Evolutionary conservation across 2,888 invertebrate genomes (phyloP).

Genomic region (Germaria angustata): DNA sequence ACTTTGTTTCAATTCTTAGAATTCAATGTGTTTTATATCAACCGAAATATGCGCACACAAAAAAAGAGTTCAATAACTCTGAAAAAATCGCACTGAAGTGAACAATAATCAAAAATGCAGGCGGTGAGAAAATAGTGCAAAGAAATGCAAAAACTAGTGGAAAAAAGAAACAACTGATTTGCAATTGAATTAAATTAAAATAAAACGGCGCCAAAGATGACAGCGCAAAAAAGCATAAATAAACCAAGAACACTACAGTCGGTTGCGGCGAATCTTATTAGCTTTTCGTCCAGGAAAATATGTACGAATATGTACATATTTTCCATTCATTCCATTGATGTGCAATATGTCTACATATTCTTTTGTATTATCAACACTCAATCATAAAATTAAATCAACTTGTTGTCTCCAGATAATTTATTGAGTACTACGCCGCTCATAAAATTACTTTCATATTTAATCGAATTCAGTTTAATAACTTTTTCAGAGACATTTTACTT

Average conservation of each 20-base stretch:
- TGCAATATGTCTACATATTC: too few species aligned
- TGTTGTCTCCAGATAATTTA: too few species aligned
- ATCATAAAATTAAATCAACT: too few species aligned
- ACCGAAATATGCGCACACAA: slow-evolving; percentile 2
- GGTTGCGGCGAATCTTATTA: slow-evolving; percentile 17
- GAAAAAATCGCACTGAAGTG: slow-evolving; percentile 14
- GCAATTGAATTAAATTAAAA: slow-evolving; percentile 69
- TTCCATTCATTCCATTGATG: too few species aligned
- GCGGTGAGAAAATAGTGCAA: slow-evolving; percentile 59
- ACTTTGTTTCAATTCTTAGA: slow-evolving; percentile 47
- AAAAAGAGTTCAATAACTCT: slow-evolving; percentile 59
- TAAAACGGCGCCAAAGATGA: slow-evolving; percentile 67
- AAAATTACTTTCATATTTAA: too few species aligned
- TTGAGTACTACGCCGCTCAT: too few species aligned
- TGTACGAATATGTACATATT: too few species aligned
- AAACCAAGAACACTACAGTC: neutral
- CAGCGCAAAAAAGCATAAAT: slow-evolving; percentile 35
- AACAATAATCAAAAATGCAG: slow-evolving; percentile 53
- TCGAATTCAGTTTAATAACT: too few species aligned
- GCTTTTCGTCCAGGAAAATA: too few species aligned
- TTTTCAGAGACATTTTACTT: too few species aligned
- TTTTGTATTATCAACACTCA: too few species aligned
- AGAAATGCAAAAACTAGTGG: slow-evolving; percentile 43
- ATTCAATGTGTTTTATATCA: slow-evolving; percentile 57
- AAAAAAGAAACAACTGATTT: slow-evolving; percentile 34